phyloP scores from a whole-genome alignment of 2,113 vertebrate species.

The Lates calcarifer region DNA sequence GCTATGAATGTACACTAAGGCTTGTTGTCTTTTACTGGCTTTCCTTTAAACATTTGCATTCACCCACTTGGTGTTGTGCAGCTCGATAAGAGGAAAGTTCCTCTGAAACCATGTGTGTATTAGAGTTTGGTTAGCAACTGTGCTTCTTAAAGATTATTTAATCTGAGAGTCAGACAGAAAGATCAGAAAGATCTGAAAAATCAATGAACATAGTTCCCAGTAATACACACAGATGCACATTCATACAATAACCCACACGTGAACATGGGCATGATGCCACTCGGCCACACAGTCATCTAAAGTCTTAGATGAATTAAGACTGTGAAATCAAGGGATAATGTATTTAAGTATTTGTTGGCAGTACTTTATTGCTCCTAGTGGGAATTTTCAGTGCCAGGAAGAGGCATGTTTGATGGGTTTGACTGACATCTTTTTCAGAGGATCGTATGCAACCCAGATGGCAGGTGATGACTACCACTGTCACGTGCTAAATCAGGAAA shows the following conservation, averaged over 20 bases:
- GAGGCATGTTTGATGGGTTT: conserved; percentile 13
- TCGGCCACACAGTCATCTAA: background rate
- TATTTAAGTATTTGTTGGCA: background rate
- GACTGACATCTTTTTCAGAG: conserved; percentile 19
- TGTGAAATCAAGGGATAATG: background rate
- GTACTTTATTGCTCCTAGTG: conserved; percentile 8
- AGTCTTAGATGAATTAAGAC: background rate
- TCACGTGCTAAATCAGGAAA: background rate
- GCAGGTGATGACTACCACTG: background rate
- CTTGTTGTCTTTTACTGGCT: conserved; percentile 4
- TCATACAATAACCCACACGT: conserved; percentile 1
- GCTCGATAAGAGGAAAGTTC: conserved; percentile 3
- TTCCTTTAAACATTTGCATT: conserved; percentile 1
- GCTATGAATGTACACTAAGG: background rate
- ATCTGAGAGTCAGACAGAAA: conserved; percentile 17
- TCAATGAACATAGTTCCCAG: conserved; percentile 52
- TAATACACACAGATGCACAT: conserved; percentile 8
- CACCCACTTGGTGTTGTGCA: background rate
- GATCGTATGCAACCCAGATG: conserved; percentile 1
- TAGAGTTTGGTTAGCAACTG: background rate
- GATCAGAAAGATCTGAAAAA: conserved; percentile 45
- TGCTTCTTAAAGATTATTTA: conserved; percentile 52
- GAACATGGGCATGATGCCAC: background rate
- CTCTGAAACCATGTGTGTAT: background rate
- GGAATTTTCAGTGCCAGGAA: conserved; percentile 10